Evolutionary conservation across 2,797 vertebrate genomes (phyloP), one percentile per base, ranked within the genome.

Genomic region (Gobionotothen gibberifrons): DNA sequence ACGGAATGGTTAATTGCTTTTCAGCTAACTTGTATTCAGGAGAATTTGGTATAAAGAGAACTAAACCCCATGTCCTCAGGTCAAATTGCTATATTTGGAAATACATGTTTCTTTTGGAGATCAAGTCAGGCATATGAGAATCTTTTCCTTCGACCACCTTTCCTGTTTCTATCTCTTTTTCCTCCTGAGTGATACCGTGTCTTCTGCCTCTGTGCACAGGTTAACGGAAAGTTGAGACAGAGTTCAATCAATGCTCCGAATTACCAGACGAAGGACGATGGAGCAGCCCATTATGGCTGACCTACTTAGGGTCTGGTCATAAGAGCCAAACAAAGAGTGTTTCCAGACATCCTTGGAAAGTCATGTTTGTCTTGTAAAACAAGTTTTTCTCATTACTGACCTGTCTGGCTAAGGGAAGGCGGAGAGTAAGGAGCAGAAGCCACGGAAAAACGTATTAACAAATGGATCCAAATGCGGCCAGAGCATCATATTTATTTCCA

Each of bases 231-330:
- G 91, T 90, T 90, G 91, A 94, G 85, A 22, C 64, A 0, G 82
- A 90, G 91, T 93, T 94, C 89, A 93, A 92, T 94, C 92, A 90
- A 93, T 93, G 89, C 49, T 72, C 71, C 12, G 72, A 90, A 91
- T 90, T 79, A 90, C 83, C 84, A 86, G 87, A 88, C 61, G 67
- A 85, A 85, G 78, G 85, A 88, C 84, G 80, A 66, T 57, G 69
- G 70, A 77, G 84, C 69, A 5, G 76, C 65, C 84, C 84, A 85
- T 89, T 82, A 76, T 42, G 72, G 72, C 90, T 93, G 92, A 91
- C 92, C 89, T 84, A 92, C 82, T 93, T 91, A 82, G 64, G 68
- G 72, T 74, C 43, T 71, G 76, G 78, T 79, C 83, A 74, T 56
- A 29, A 67, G 49, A 87, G 77, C 47, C 80, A 83, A 83, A 80